Base-by-base conservation (phyloP, 1,140 invertebrate species). In the Magallana angulata region DNA sequence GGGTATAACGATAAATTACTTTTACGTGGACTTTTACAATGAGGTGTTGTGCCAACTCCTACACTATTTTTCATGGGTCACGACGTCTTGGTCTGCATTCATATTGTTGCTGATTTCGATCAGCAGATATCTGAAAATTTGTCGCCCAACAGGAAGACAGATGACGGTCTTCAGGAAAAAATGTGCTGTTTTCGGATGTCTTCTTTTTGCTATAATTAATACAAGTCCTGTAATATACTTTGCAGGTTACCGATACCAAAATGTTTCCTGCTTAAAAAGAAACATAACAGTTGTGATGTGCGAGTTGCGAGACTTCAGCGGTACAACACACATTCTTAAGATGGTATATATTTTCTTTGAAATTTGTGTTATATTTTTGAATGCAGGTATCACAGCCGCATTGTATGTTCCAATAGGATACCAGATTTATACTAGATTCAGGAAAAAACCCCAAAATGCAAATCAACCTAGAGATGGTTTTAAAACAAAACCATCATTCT, bases 51-150 rank as follows among this genome's bases (percentile, higher is more conserved):
- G 88, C 24, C 86, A 89, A 84, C 18, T 84, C 0, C 68, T 89
- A 60, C 85, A 82, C 81, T 89, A 84, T 89, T 24, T 85, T 24
- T 76, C 64, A 9, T 76, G 84, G n/a, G 82, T 82, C 7, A 89
- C 88, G 18, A 71, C 88, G 0, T 62, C 84, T 12, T 83, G 85
- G 7, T 89, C 88, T 57, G 71, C 71, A 16, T 84, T 81, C 24
- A 64, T 86, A 11, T 56, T 89, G 48, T 59, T 89, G 6, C 58
- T 83, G 57, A 89, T 89, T 80, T 76, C 85, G 12, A 24, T 86
- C 16, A 80, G 85, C 24, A 76, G 88, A 68, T 89, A 86, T 60
- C 58, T 89, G n/a, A 89, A 89, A 36, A 85, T 89, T 11, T 89
- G 88, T 84, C 81, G 71, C n/a, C 88, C 88, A 8, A 84, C 68